These are phyloP conservation scores for Tetranychus piercei DNA, from an alignment of 2,888 invertebrate genomes.

Conservation along the genomic window DNA sequence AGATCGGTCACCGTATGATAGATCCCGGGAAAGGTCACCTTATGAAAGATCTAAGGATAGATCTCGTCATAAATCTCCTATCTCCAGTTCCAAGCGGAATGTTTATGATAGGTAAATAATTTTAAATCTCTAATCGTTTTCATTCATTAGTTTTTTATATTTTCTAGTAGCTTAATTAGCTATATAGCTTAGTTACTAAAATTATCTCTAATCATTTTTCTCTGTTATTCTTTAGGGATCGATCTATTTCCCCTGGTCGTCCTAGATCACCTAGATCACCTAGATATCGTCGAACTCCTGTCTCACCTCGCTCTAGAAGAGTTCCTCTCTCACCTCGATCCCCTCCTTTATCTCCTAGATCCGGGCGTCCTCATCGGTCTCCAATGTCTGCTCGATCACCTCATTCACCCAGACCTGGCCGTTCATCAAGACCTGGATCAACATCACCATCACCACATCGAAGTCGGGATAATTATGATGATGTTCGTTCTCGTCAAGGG, in stretches of 20 bases:
- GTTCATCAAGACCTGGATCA: background rate
- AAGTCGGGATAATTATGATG: conserved; percentile 5
- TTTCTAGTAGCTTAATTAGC: background rate
- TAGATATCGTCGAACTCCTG: background rate
- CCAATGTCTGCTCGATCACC: conserved; percentile 8
- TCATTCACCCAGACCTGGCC: conserved; percentile 8
- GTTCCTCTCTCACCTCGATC: background rate
- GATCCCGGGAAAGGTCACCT: background rate
- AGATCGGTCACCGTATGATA: conserved; percentile 7
- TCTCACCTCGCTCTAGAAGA: background rate
- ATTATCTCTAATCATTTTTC: background rate
- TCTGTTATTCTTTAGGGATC: background rate
- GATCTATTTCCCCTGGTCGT: background rate
- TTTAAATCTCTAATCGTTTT: background rate
- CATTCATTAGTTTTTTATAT: background rate
- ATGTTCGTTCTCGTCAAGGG: conserved; percentile 7
- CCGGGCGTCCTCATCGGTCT: background rate
- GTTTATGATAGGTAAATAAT: conserved; percentile 1
- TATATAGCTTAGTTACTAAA: background rate
- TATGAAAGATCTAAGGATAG: background rate
- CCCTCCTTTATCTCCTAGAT: background rate
- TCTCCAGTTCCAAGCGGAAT: background rate
- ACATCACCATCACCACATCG: conserved; percentile 5
- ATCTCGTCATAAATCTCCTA: background rate
- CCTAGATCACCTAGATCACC: conserved; percentile 13